Evolutionary conservation across 2,113 vertebrate species (phyloP).

Genomic region (Hydrolagus affinis): DNA sequence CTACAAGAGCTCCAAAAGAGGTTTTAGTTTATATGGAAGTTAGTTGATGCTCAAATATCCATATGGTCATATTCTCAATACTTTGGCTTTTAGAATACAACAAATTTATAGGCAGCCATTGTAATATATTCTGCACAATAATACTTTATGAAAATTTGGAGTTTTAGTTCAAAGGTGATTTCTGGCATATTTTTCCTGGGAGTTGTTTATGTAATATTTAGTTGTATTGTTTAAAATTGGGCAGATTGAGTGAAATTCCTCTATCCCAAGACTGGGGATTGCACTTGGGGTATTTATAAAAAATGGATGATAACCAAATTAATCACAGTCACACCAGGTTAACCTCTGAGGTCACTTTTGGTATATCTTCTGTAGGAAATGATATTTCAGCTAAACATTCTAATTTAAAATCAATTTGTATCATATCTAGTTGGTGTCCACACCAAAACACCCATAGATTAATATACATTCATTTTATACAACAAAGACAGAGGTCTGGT

Average conservation of each 20-base stretch:
- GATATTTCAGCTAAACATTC: conserved; percentile 23
- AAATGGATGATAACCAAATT: conserved; percentile 26
- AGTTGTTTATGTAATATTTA: background rate
- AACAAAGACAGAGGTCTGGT: background rate
- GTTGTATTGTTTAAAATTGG: conserved; percentile 7
- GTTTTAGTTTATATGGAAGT: background rate
- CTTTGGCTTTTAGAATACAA: background rate
- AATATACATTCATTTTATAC: conserved; percentile 30
- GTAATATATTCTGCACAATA: background rate
- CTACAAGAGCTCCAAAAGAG: background rate
- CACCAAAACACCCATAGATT: conserved; percentile 27
- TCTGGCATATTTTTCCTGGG: background rate
- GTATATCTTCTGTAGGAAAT: conserved; percentile 31
- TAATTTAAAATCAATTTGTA: conserved; percentile 24
- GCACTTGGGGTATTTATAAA: conserved; percentile 7
- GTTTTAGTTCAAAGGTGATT: background rate
- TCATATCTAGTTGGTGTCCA: conserved; percentile 29
- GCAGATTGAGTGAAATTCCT: conserved; percentile 9
- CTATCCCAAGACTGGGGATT: conserved; percentile 14
- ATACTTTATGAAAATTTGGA: background rate
- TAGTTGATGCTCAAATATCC: background rate
- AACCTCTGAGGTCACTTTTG: conserved; percentile 32
- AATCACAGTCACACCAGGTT: conserved; percentile 30
- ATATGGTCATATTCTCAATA: background rate
- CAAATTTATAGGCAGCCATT: background rate